A percentile compares a stretch with the other conserved stretches of the same genome.
Conservation (phyloP, 2,888 invertebrate genomes). For the Ferrisia virgata region DNA sequence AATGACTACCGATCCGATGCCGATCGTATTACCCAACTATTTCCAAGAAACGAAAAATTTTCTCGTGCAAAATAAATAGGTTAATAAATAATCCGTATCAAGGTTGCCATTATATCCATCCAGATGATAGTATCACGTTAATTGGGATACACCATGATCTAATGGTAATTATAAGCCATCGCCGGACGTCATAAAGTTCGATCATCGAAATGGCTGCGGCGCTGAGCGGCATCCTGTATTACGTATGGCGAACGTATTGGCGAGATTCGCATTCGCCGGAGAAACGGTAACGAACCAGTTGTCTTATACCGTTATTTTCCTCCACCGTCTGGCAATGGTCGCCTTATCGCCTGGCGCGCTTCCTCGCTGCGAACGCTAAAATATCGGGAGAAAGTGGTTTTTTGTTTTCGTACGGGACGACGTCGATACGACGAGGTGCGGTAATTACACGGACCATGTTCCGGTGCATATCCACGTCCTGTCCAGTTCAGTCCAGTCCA, state of each 20-base stretch:
- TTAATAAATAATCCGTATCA: not conserved
- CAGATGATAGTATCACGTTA: not conserved
- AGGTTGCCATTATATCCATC: not conserved
- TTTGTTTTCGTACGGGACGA: not conserved
- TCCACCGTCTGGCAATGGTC: no score
- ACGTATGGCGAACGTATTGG: not conserved
- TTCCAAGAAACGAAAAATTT: not conserved
- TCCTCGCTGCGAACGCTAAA: no score
- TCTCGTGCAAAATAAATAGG: not conserved
- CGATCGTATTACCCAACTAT: no score
- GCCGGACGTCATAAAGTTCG: not conserved
- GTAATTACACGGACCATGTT: not conserved
- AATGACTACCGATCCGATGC: no score
- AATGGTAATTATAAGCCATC: not conserved
- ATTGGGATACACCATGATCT: not conserved
- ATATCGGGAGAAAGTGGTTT: not conserved
- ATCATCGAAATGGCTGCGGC: not conserved
- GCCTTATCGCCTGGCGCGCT: not conserved
- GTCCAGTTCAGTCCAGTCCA: no score
- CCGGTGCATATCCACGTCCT: not conserved
- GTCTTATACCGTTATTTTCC: not conserved
- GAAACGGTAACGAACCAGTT: conserved; percentile 13
- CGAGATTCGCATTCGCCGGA: not conserved
- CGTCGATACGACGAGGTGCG: no score
- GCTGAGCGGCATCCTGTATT: not conserved